A percentile compares a stretch with the other conserved stretches of the same genome.
phyloP scores from a whole-genome alignment of 2,888 invertebrate species.

The Punctoribates punctum region DNA sequence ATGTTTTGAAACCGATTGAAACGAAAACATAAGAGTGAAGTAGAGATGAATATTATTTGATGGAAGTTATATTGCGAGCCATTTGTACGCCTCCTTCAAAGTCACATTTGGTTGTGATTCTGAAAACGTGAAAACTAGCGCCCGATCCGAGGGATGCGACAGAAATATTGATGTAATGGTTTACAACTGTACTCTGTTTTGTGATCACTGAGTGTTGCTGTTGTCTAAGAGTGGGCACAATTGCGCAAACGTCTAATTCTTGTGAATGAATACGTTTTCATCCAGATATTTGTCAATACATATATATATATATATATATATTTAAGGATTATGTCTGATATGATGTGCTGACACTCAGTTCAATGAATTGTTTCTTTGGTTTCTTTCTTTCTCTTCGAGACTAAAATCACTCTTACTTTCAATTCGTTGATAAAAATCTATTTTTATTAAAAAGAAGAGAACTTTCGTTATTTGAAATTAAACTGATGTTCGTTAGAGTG shows the following conservation, averaged over 20 bases:
- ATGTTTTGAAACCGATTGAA: too few relatives aligned
- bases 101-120: constrained; percentile 3
- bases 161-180: neutral
- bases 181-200: constrained; percentile 3
- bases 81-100: neutral
- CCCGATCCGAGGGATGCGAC: neutral
- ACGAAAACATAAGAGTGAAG: too few relatives aligned
- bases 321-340: neutral
- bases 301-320: too few relatives aligned
- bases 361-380: neutral
- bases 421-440: neutral
- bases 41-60: neutral
- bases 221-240: neutral
- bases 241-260: constrained; percentile 19
- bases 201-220: neutral
- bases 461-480: too few relatives aligned
- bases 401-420: neutral
- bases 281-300: constrained; percentile 8
- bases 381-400: neutral
- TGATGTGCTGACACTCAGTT: neutral
- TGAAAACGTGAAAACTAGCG: neutral
- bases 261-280: constrained; percentile 11
- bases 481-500: too few relatives aligned
- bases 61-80: neutral
- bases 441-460: too few relatives aligned